A percentile compares a stretch with the other conserved stretches of the same genome.
Evolutionary conservation across 2,113 vertebrate species (phyloP).

Genomic region (Fukomys damarensis): DNA sequence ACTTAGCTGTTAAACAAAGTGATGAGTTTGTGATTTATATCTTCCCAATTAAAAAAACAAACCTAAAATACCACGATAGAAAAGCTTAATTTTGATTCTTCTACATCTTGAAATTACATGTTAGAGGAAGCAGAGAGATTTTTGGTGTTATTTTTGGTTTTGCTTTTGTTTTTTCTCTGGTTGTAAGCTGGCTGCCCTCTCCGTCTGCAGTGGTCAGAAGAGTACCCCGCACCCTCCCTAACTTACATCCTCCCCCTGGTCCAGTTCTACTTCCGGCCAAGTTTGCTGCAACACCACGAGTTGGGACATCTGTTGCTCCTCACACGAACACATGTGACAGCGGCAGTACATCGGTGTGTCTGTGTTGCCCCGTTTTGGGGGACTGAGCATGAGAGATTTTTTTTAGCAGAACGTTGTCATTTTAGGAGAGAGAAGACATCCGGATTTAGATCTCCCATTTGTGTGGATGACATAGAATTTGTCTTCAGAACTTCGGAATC

Average conservation of each 20-base stretch:
- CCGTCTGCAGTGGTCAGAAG: background rate
- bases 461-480: background rate
- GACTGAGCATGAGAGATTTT: background rate
- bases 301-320: background rate
- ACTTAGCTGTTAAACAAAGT: background rate
- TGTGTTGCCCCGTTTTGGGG: accelerated
- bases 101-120: background rate
- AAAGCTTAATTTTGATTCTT: background rate
- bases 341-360: background rate
- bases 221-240: no score
- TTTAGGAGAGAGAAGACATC: background rate
- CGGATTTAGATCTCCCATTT: background rate
- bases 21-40: background rate
- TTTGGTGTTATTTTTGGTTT: background rate
- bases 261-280: background rate
- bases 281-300: background rate
- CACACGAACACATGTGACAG: accelerated
- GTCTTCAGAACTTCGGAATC: background rate
- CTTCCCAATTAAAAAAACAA: conserved; percentile 4
- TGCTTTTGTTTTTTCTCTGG: background rate
- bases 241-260: accelerated
- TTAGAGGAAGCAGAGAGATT: background rate
- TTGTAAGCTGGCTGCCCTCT: background rate
- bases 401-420: accelerated
- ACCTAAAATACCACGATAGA: background rate